phyloP scores from a whole-genome alignment of 2,113 vertebrate species.

The Chamaetylas fuelleborni region DNA sequence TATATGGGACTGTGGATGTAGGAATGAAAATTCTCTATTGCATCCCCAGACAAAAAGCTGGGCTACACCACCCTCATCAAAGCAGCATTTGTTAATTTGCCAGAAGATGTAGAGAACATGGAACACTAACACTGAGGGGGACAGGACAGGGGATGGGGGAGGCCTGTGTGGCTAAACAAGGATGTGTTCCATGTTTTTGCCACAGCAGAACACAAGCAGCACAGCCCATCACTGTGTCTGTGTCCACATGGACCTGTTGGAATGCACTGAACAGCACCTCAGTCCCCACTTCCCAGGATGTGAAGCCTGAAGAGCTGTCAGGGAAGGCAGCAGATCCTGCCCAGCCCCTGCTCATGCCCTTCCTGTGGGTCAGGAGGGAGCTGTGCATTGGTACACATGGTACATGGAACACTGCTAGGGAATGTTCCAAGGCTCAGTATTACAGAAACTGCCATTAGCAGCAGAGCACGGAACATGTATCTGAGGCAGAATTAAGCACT shows the following conservation, averaged over 20 bases:
- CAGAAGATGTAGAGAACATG: neutral
- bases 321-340: neutral
- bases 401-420: too few species aligned
- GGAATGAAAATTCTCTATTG: neutral
- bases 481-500: neutral
- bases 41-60: neutral
- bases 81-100: neutral
- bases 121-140: neutral
- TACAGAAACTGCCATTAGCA: neutral
- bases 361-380: neutral
- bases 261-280: fast-evolving
- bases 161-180: neutral
- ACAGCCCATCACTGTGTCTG: fast-evolving
- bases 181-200: neutral
- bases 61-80: neutral
- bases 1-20: neutral
- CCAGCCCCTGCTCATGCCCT: fast-evolving
- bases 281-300: neutral
- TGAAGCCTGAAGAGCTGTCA: neutral
- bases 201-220: neutral
- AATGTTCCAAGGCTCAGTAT: neutral
- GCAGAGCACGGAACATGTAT: neutral
- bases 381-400: fast-evolving
- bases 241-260: neutral
- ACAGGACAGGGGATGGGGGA: neutral